Evolutionary conservation across 2,888 invertebrate species (phyloP).

Genomic region (Graphium colonna): DNA sequence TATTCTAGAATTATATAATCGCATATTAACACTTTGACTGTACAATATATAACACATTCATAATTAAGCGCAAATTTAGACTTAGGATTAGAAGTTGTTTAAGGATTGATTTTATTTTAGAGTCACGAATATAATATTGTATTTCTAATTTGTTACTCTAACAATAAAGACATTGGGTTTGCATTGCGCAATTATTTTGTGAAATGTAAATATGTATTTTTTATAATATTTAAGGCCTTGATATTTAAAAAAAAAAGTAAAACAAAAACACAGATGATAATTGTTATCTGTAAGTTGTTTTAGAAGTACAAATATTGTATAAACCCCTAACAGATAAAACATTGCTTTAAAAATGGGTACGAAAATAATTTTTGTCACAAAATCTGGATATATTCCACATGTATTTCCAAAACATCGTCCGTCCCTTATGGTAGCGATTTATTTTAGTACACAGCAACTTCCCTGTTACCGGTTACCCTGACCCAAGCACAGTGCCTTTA

Average conservation of each 20-base stretch:
- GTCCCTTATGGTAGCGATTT: no score
- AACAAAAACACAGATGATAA: background rate
- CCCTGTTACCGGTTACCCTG: no score
- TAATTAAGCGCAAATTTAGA: constrained; percentile 1
- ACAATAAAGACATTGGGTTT: background rate
- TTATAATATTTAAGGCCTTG: background rate
- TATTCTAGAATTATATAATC: background rate
- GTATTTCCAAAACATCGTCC: no score
- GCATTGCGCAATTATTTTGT: background rate
- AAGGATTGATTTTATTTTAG: no score
- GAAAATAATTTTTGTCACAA: background rate
- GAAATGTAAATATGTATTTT: background rate
- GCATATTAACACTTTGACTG: background rate
- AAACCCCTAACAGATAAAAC: no score
- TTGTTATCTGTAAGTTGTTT: background rate
- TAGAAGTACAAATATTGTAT: no score
- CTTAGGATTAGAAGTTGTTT: background rate
- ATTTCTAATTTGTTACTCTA: background rate
- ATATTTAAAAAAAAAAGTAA: background rate
- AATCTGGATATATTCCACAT: background rate
- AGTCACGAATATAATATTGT: background rate
- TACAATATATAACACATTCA: constrained; percentile 4
- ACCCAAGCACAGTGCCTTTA: no score
- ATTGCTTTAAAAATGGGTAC: no score
- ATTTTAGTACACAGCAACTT: no score